Conservation (phyloP, 2,113 vertebrate species). For the Xyliphius kryptos region DNA sequence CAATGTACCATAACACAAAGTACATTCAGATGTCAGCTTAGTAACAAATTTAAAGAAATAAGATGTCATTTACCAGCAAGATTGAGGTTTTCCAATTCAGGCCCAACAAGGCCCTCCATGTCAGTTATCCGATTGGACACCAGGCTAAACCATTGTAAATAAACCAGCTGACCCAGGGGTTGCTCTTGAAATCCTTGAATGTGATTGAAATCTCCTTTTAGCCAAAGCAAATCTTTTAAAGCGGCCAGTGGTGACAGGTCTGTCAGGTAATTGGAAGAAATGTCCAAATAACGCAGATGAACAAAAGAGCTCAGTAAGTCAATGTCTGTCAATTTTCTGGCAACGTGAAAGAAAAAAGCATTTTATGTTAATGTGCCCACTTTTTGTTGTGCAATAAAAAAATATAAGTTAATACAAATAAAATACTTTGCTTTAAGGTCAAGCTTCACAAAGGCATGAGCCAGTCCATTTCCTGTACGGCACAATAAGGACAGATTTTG, state of each 20-base stretch:
- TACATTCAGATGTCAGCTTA: background rate
- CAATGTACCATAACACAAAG: too few species aligned
- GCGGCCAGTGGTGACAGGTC: constrained; percentile 74
- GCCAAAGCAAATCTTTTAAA: constrained; percentile 82
- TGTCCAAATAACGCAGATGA: constrained; percentile 84
- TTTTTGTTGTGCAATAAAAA: background rate
- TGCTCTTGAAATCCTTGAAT: constrained; percentile 59
- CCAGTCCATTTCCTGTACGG: constrained; percentile 73
- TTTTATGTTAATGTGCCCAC: background rate
- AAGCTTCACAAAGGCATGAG: constrained; percentile 79
- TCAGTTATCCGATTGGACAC: constrained; percentile 71
- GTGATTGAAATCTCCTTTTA: constrained; percentile 79
- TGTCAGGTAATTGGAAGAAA: constrained; percentile 77
- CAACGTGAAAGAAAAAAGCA: background rate
- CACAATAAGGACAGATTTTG: constrained; percentile 77
- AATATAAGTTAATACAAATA: background rate
- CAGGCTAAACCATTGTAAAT: constrained; percentile 81
- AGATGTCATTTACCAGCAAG: constrained; percentile 69
- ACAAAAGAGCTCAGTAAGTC: constrained; percentile 65
- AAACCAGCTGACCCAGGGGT: constrained; percentile 66
- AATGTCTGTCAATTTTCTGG: constrained; percentile 77
- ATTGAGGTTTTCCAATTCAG: constrained; percentile 72
- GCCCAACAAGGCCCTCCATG: constrained; percentile 68
- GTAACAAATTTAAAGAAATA: too few species aligned
- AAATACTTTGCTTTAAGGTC: constrained; percentile 74